A percentile compares a stretch with the other conserved stretches of the same genome.
Evolutionary conservation across 2,113 vertebrate genomes (phyloP).

Genomic region (Catharus bicknelli): DNA sequence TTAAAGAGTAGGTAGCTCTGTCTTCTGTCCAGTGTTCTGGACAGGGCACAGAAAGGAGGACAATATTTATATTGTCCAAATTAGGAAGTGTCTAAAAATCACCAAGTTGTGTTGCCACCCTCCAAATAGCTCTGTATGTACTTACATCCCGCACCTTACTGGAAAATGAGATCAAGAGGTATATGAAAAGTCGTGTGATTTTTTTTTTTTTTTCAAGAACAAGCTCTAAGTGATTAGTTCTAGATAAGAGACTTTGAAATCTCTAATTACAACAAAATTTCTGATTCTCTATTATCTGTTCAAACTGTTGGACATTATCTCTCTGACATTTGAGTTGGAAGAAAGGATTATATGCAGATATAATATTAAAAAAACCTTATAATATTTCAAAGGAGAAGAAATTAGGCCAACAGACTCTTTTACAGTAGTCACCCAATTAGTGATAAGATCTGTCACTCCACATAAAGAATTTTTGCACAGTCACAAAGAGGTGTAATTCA

Average conservation of each 20-base stretch:
- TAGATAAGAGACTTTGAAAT: background rate
- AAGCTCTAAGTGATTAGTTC: background rate
- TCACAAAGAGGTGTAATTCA: background rate
- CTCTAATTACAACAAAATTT: background rate
- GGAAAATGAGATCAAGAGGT: background rate
- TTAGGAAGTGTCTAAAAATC: background rate
- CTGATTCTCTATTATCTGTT: background rate
- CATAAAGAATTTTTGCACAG: background rate
- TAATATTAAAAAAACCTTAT: background rate
- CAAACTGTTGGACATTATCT: background rate
- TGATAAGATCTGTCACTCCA: background rate
- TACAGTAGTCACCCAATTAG: conserved; percentile 4
- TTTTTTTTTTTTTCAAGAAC: background rate
- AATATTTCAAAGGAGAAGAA: background rate
- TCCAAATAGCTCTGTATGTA: fast-evolving
- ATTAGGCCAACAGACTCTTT: background rate
- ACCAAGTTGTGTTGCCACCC: background rate
- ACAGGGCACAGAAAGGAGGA: background rate
- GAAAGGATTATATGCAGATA: background rate
- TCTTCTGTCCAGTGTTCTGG: background rate
- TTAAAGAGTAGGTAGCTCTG: background rate
- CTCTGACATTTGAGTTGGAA: background rate
- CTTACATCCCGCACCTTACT: background rate
- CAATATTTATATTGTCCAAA: background rate
- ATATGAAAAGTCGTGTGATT: background rate